These are phyloP conservation scores for Lepidocolaptes lacrymiger DNA, from an alignment of 2,797 vertebrate species.

Conservation along the genomic window DNA sequence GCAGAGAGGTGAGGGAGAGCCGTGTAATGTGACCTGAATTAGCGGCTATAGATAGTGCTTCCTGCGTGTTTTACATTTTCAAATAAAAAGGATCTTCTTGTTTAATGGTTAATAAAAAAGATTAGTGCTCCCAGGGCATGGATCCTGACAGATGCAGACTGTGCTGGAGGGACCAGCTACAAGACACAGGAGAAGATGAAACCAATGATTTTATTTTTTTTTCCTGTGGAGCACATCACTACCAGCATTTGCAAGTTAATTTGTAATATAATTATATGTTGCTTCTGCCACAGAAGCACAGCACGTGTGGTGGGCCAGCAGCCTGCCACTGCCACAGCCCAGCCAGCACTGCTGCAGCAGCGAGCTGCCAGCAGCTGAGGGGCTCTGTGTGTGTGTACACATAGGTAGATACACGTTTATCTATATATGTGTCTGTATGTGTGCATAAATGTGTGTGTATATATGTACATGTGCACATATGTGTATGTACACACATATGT, in stretches of 20 bases:
- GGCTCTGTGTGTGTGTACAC: not conserved
- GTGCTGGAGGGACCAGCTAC: constrained; percentile 30
- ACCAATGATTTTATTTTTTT: not conserved
- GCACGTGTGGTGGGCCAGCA: not conserved
- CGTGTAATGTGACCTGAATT: constrained; percentile 35
- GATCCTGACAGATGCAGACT: constrained; percentile 47
- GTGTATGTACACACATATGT: accelerated
- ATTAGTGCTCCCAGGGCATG: constrained; percentile 39
- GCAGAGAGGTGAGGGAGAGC: not conserved
- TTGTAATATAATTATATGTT: constrained; percentile 60
- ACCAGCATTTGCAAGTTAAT: constrained; percentile 60
- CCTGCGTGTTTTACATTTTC: constrained; percentile 53
- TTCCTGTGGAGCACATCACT: not conserved
- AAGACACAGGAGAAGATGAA: constrained; percentile 29
- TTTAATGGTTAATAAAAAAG: constrained; percentile 71
- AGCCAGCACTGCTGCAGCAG: not conserved
- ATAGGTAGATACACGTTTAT: accelerated
- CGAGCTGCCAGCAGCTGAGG: not conserved
- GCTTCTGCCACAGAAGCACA: constrained; percentile 1
- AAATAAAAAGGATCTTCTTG: constrained; percentile 63
- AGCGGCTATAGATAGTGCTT: not conserved
- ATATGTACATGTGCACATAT: accelerated
- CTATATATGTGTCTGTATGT: accelerated
- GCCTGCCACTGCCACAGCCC: not conserved
- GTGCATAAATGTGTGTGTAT: too few species aligned